These are phyloP conservation scores for Megaceryle maxima DNA, from an alignment of 2,113 vertebrate species.

Conservation along the genomic window DNA sequence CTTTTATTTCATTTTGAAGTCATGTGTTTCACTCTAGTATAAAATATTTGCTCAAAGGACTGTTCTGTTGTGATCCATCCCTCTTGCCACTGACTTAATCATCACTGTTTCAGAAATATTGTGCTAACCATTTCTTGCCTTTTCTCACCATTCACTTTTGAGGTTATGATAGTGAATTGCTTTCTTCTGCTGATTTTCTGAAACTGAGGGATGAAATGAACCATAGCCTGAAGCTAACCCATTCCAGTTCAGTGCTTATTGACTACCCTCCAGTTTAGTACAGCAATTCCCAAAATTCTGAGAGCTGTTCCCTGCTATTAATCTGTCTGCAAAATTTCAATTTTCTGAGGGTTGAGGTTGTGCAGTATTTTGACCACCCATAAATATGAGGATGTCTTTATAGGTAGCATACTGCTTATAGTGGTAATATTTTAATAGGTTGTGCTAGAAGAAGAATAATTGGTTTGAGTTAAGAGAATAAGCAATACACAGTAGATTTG, in stretches of 20 bases:
- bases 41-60: neutral
- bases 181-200: neutral
- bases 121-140: neutral
- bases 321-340: neutral
- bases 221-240: neutral
- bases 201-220: neutral
- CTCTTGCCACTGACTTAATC: neutral
- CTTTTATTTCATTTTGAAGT: constrained; percentile 50
- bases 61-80: neutral
- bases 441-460: neutral
- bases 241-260: neutral
- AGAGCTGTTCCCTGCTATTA: neutral
- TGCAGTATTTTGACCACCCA: neutral
- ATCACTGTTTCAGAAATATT: neutral
- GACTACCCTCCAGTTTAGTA: neutral
- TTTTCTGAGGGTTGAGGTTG: neutral
- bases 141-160: neutral
- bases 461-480: neutral
- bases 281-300: neutral
- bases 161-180: neutral
- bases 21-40: constrained; percentile 2
- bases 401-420: neutral
- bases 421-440: neutral
- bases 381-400: neutral
- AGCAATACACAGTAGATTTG: neutral